phyloP scores from a whole-genome alignment of 2,797 vertebrate genomes.

The Girardinus metallicus region DNA sequence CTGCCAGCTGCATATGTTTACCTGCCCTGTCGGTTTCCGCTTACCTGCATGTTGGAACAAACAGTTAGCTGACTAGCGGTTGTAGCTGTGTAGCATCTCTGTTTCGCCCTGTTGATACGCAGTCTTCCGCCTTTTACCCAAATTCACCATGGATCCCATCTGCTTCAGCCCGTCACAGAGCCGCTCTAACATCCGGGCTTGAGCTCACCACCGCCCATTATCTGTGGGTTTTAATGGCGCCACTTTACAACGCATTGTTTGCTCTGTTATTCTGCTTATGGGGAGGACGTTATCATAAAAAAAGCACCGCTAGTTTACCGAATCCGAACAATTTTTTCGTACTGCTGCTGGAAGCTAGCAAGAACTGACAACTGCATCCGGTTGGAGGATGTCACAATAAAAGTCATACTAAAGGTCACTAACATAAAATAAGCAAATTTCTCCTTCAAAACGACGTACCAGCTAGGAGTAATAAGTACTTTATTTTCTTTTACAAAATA shows the following conservation, averaged over 20 bases:
- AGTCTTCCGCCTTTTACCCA: slow-evolving; percentile 72
- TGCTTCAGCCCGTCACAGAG: slow-evolving; percentile 44
- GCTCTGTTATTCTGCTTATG: neutral
- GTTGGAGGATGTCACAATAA: slow-evolving; percentile 45
- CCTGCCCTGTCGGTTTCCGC: slow-evolving; percentile 37
- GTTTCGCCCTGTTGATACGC: slow-evolving; percentile 45
- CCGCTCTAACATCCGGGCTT: slow-evolving; percentile 16
- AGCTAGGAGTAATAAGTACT: neutral
- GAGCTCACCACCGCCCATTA: slow-evolving; percentile 8
- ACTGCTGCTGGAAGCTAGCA: slow-evolving; percentile 21
- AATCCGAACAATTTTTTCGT: slow-evolving; percentile 52
- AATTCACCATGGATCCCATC: slow-evolving; percentile 61
- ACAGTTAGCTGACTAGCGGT: slow-evolving; percentile 38
- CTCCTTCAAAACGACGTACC: neutral
- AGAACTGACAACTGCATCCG: slow-evolving; percentile 24
- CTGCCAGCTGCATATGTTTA: slow-evolving; percentile 21
- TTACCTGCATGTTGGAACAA: slow-evolving; percentile 34
- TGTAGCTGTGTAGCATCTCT: slow-evolving; percentile 52
- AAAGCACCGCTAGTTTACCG: slow-evolving; percentile 41
- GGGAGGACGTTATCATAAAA: slow-evolving; percentile 9
- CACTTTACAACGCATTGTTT: slow-evolving; percentile 29
- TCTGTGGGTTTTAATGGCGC: neutral
- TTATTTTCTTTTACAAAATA: neutral
- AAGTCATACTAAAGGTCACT: neutral
- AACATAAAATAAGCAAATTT: neutral